Percentiles rank a stretch among this genome's conserved stretches.
Evolutionary conservation across 2,797 vertebrate genomes (phyloP).

Genomic region (Spizella passerina): DNA sequence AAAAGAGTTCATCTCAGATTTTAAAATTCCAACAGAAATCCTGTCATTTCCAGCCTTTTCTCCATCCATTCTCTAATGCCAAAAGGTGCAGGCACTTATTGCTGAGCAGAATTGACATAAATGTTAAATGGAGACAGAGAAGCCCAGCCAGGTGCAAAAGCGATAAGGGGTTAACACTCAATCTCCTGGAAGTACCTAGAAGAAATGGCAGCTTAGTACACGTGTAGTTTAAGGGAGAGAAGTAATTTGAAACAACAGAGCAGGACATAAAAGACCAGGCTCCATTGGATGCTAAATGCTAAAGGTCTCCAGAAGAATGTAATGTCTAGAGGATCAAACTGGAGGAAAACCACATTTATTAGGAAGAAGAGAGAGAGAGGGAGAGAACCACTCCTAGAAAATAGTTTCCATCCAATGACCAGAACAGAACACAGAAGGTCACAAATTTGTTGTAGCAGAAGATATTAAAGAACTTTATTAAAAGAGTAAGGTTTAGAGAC

Average conservation of each 20-base stretch:
- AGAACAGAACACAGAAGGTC: background rate
- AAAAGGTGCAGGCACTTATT: background rate
- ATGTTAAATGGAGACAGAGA: background rate
- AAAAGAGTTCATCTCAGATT: background rate
- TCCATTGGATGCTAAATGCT: background rate
- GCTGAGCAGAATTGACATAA: background rate
- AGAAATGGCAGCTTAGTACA: background rate
- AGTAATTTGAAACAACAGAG: background rate
- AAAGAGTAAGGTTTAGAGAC: background rate
- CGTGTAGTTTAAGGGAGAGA: background rate
- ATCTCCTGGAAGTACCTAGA: background rate
- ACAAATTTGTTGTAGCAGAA: background rate
- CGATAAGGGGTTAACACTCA: background rate
- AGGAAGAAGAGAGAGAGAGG: background rate
- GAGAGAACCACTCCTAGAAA: background rate
- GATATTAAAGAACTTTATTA: constrained; percentile 2
- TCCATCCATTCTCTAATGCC: background rate
- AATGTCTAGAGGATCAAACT: background rate
- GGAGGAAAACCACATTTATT: background rate
- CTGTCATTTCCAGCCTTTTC: background rate
- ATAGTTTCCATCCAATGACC: background rate
- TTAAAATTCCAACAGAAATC: background rate
- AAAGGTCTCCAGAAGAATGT: background rate
- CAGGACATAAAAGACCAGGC: background rate
- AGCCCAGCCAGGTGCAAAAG: background rate